phyloP scores from a whole-genome alignment of 2,797 vertebrate species.

The Urocyon cinereoargenteus region DNA sequence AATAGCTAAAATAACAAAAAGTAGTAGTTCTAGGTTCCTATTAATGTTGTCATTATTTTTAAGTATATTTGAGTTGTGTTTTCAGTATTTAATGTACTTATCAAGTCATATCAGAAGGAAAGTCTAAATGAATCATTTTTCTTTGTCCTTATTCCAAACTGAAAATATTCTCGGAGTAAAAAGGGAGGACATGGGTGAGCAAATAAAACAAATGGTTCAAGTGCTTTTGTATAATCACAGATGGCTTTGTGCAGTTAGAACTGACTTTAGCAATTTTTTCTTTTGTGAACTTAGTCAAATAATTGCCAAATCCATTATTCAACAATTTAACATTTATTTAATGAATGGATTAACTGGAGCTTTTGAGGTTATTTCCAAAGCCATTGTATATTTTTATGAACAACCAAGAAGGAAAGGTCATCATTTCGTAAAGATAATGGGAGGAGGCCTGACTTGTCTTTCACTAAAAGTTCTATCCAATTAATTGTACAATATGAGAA shows the following conservation, averaged over 20 bases:
- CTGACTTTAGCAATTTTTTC: not conserved
- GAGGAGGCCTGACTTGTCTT: not conserved
- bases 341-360: not conserved
- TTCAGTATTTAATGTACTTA: slow-evolving; percentile 46
- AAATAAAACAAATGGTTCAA: slow-evolving; percentile 18
- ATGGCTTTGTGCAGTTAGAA: not conserved
- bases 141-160: not conserved
- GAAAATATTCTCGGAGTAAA: not conserved
- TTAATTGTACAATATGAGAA: slow-evolving; percentile 8
- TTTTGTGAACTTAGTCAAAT: slow-evolving; percentile 11
- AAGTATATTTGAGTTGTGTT: not conserved
- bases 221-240: not conserved
- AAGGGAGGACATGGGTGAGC: not conserved
- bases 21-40: not conserved
- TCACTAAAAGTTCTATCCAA: not conserved
- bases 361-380: slow-evolving; percentile 33
- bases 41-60: not conserved
- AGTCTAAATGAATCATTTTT: not conserved
- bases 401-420: not conserved
- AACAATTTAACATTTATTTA: slow-evolving; percentile 13
- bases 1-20: not conserved
- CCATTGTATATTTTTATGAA: slow-evolving; percentile 9
- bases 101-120: not conserved
- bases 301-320: not conserved
- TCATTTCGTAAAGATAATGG: not conserved